Evolutionary conservation across 2,888 invertebrate species (phyloP).

Genomic region (Sinotaia quadrata): DNA sequence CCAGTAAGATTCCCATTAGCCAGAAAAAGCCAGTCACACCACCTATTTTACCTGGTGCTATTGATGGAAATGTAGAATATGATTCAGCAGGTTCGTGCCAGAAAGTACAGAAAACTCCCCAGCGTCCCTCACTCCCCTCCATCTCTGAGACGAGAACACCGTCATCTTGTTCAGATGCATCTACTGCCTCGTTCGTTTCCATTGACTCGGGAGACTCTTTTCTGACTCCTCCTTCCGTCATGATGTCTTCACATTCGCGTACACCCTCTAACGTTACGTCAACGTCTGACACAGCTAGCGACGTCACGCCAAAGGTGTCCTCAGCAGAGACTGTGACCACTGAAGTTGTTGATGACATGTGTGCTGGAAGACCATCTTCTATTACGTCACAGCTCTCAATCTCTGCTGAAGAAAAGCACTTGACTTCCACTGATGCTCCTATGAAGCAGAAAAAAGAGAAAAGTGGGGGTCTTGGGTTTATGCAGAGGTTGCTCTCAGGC

Average conservation of each 20-base stretch:
- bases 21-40: constrained; percentile 19
- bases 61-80: background rate
- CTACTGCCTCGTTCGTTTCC: constrained; percentile 38
- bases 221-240: constrained; percentile 35
- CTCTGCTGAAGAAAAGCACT: constrained; percentile 19
- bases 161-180: constrained; percentile 45
- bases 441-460: constrained; percentile 41
- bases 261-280: constrained; percentile 34
- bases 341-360: background rate
- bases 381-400: constrained; percentile 1
- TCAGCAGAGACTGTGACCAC: constrained; percentile 13
- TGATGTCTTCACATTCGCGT: constrained; percentile 32
- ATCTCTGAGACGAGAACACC: constrained; percentile 48
- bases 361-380: constrained; percentile 11
- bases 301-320: background rate
- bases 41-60: constrained; percentile 30
- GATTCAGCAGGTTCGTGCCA: constrained; percentile 17
- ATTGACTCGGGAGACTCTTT: constrained; percentile 31
- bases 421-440: constrained; percentile 9
- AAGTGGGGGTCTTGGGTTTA: constrained; percentile 48
- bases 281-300: constrained; percentile 11
- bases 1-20: constrained; percentile 45
- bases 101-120: constrained; percentile 30
- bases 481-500: constrained; percentile 62
- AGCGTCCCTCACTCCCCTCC: constrained; percentile 42